A percentile compares a stretch with the other conserved stretches of the same genome.
Evolutionary conservation across 2,797 vertebrate genomes (phyloP).

Genomic region (Arctocebus calabarensis): DNA sequence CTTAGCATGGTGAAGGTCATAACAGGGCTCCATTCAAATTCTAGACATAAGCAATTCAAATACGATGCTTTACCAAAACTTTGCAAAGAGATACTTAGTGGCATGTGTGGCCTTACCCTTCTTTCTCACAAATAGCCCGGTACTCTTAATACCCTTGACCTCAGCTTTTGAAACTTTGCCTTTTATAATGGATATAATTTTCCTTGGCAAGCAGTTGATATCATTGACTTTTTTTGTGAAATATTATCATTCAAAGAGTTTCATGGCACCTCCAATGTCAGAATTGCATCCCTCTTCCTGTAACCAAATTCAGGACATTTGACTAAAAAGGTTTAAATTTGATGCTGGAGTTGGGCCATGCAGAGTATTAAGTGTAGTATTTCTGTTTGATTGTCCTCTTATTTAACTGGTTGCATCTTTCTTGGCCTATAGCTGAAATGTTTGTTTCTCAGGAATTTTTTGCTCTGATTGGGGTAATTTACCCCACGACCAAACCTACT

Average conservation of each 20-base stretch:
- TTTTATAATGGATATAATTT: slow-evolving; percentile 36
- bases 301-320: neutral
- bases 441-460: neutral
- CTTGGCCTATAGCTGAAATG: neutral
- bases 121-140: neutral
- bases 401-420: neutral
- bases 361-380: neutral
- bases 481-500: neutral
- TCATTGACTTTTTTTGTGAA: neutral
- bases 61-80: neutral
- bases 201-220: slow-evolving; percentile 14
- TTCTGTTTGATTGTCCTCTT: slow-evolving; percentile 2
- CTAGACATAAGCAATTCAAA: neutral
- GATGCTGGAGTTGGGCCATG: neutral
- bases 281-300: neutral
- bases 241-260: neutral
- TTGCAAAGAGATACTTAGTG: neutral
- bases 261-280: neutral
- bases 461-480: neutral
- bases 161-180: slow-evolving; percentile 17
- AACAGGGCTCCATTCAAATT: neutral
- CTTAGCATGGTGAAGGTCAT: neutral
- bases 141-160: neutral
- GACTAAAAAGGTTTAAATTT: neutral
- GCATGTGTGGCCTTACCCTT: neutral